Evolutionary conservation across 2,797 vertebrate genomes (phyloP), one percentile per base, ranked within the genome.

Genomic region (Coreius guichenoti): DNA sequence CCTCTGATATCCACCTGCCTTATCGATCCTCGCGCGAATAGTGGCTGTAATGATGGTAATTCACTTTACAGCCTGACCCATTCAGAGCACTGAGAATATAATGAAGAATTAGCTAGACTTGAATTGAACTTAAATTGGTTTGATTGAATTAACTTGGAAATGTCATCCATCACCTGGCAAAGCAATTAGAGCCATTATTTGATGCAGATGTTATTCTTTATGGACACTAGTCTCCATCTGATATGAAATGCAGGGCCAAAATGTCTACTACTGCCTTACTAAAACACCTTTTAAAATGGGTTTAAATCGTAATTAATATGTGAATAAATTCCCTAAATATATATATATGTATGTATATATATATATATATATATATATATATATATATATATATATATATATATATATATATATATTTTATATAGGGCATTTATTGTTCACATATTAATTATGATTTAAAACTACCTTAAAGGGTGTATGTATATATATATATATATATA

Each of bases 101-200:
- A 73, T 86, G 89, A 86, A 67, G 80, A 90, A 88, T 90, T 88
- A 88, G 81, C 81, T 86, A 69, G 74, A 87, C 80, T 80, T 80
- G 78, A 86, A 89, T 78, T 87, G 84, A 87, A 86, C 84, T 87
- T 78, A 85, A 88, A 88, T 88, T 78, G 86, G 19, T 82, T 78
- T 90, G 89, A 90, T 90, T 86, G 86, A 87, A 88, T 90, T 90
- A 43, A 88, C 81, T 76, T 87, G 78, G 89, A 88, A 88, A 87
- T 87, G 84, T 81, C 77, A 88, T 90, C 89, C 86, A 88, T 90
- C 83, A 80, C 83, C 65, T 85, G 78, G 77, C 87, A 86, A 83
- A 81, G 87, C 86, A 84, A 87, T 87, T 78, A 81, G 51, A 51
- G 81, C 74, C 81, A 76, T 88, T 88, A 86, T 68, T 77, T 70